Conservation (phyloP, 2,888 invertebrate genomes). For the Eupithecia exiguata region DNA sequence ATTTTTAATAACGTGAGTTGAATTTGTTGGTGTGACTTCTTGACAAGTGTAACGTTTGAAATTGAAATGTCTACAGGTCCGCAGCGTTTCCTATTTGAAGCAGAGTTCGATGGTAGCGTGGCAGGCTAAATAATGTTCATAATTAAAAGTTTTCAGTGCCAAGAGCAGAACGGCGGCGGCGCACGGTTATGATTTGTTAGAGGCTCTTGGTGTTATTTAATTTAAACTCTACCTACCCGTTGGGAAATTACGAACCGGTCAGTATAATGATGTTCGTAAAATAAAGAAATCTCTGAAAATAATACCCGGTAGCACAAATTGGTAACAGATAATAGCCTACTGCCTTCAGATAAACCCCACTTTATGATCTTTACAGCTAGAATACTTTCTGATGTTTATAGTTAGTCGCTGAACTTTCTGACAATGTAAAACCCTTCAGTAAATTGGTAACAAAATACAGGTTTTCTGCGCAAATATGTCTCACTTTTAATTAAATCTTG, state of each 20-base stretch:
- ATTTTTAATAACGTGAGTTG: neutral
- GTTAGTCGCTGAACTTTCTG: conserved; percentile 11
- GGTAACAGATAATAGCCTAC: neutral
- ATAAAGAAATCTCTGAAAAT: neutral
- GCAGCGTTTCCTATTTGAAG: conserved; percentile 24
- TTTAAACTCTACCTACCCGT: conserved; percentile 2
- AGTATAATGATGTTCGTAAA: neutral
- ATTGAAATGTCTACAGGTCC: conserved; percentile 26
- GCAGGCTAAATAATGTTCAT: conserved; percentile 26
- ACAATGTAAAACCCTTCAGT: conserved; percentile 5
- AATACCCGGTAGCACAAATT: neutral
- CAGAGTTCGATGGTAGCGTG: conserved; percentile 24
- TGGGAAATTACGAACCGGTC: neutral
- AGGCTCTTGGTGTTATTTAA: neutral
- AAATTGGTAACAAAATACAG: neutral
- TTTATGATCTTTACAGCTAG: conserved; percentile 20
- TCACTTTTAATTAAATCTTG: conserved; percentile 29
- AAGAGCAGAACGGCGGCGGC: neutral
- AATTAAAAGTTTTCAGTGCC: conserved; percentile 31
- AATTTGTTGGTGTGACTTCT: conserved; percentile 4
- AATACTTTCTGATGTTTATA: conserved; percentile 22
- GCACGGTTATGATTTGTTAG: conserved; percentile 1
- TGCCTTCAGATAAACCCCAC: neutral
- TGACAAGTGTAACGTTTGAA: conserved; percentile 25
- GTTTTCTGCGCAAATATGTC: conserved; percentile 1